Base-by-base conservation (phyloP, 2,888 invertebrate species). In the Toxonevra muliebris region DNA sequence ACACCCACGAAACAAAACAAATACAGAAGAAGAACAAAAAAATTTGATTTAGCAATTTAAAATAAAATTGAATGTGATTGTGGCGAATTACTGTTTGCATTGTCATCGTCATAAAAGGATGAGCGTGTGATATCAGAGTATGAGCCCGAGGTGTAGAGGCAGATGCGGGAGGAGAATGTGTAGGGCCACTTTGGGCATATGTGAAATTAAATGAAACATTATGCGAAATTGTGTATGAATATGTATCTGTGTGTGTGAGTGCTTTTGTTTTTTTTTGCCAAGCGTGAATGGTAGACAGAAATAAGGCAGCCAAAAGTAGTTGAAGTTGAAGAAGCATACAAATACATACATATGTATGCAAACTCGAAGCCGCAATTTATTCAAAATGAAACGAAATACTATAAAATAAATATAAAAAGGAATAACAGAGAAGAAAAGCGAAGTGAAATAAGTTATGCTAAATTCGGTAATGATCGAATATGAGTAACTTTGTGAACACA, bases 21-120 rank as follows among this genome's bases (percentile, higher is more conserved):
- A 30, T 30, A 30, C 30, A 30, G 7, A 30, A 30, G 3, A 30
- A 30, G 7, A 30, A 7, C 30, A 4, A 57, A 20, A 12, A 15
- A 70, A 70, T 70, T 73, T 70, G 71, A 74, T 76, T 79, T 75
- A 75, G 73, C 77, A 77, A 77, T 79, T 79, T 76, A 77, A 30
- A 79, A 78, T 79, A 77, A 77, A 79, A 79, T 79, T 78, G 75
- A 75, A 79, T 77, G 77, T 72, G 78, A 78, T 78, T 79, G 73
- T 73, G 69, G 68, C 73, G 77, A 76, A 76, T 76, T 77, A 76
- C 75, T 75, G 54, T 73, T 77, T 75, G 61, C 70, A 48, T 55
- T 64, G 40, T 69, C 70, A 71, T 74, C 75, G 75, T 73, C 63
- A 76, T 77, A 73, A 76, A 74, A 77, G 67, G 68, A 68, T 12